Evolutionary conservation across 2,113 vertebrate species (phyloP).

Genomic region (Pipa parva): DNA sequence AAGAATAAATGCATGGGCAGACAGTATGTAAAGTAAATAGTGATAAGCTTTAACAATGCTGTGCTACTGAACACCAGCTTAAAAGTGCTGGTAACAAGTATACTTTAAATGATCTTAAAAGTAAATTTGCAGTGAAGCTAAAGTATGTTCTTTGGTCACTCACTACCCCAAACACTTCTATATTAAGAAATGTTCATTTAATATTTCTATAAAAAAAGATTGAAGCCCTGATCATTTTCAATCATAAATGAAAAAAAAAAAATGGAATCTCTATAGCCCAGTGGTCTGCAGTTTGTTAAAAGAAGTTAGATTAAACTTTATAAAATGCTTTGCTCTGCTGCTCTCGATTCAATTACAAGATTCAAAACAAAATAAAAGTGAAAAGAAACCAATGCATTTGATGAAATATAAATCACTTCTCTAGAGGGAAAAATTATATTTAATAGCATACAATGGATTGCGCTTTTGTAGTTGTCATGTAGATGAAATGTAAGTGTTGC

Average conservation of each 20-base stretch:
- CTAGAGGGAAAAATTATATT: background rate
- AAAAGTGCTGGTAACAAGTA: too few relatives aligned
- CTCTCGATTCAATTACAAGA: conserved; percentile 22
- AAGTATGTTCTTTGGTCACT: conserved; percentile 34
- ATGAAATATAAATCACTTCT: conserved; percentile 19
- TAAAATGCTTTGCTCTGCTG: conserved; percentile 4
- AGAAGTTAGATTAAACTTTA: conserved; percentile 32
- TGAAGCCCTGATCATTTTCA: conserved; percentile 36
- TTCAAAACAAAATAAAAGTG: conserved; percentile 29
- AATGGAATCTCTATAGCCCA: conserved; percentile 23
- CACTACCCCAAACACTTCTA: conserved; percentile 18
- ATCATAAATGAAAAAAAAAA: conserved; percentile 25
- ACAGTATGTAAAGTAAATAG: too few relatives aligned
- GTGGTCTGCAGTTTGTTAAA: conserved; percentile 33
- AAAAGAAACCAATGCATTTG: conserved; percentile 31
- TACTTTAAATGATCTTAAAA: too few relatives aligned
- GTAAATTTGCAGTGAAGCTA: too few relatives aligned
- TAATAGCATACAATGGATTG: background rate
- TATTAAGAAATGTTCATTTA: conserved; percentile 34
- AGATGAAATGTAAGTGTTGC: conserved; percentile 4
- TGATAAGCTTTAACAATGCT: too few relatives aligned
- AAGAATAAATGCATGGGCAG: too few relatives aligned
- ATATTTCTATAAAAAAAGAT: conserved; percentile 21
- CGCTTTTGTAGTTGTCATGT: conserved; percentile 20
- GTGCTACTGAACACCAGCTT: too few relatives aligned